Conservation (phyloP, 1,140 invertebrate species). For the Eueides isabella region DNA sequence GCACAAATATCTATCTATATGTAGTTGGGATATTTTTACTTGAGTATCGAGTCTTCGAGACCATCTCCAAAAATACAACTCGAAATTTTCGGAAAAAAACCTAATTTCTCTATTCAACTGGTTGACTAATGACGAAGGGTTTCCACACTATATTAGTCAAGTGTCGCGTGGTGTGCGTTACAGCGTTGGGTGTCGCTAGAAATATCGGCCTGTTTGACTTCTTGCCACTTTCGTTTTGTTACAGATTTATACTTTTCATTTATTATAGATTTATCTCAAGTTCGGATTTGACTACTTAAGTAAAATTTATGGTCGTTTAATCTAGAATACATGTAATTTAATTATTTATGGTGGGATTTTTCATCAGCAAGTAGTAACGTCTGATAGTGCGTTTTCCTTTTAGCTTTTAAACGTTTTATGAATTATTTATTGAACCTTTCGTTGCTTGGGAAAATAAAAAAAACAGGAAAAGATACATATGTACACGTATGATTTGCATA, state of each 20-base stretch:
- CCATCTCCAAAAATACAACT: not conserved
- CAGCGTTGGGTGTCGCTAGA: constrained; percentile 59
- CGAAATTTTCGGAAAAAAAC: constrained; percentile 5
- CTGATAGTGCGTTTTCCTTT: constrained; percentile 13
- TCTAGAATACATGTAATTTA: not conserved
- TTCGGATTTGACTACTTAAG: constrained; percentile 3
- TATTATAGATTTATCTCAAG: not conserved
- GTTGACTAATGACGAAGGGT: constrained; percentile 42
- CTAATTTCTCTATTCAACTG: constrained; percentile 27
- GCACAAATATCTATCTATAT: no score
- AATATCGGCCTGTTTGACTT: constrained; percentile 63
- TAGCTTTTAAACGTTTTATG: constrained; percentile 21
- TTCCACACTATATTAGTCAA: constrained; percentile 51
- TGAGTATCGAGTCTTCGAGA: not conserved
- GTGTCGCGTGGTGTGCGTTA: constrained; percentile 44
- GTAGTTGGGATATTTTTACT: not conserved
- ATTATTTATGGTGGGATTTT: not conserved
- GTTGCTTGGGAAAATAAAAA: constrained; percentile 22
- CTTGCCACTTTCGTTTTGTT: constrained; percentile 9
- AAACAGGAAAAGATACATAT: not conserved
- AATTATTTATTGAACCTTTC: constrained; percentile 31
- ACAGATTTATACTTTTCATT: constrained; percentile 8
- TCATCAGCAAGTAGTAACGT: not conserved
- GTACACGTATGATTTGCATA: not conserved
- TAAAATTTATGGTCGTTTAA: not conserved